A percentile compares a stretch with the other conserved stretches of the same genome.
phyloP scores from a whole-genome alignment of 2,113 vertebrate species.

The Tangachromis dhanisi region DNA sequence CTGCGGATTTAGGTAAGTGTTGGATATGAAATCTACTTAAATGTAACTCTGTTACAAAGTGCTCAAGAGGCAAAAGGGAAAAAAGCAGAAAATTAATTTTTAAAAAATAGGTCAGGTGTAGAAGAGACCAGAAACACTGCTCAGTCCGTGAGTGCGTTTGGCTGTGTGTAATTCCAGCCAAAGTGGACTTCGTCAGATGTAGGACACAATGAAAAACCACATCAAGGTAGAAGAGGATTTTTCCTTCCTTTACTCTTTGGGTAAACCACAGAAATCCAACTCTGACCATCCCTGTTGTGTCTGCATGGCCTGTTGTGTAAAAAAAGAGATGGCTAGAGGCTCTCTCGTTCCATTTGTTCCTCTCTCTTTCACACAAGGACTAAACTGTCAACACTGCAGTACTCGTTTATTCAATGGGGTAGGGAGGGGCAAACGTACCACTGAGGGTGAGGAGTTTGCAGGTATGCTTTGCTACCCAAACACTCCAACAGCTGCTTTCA shows the following conservation, averaged over 20 bases:
- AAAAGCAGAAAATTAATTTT: background rate
- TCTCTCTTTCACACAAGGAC: background rate
- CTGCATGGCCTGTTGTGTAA: background rate
- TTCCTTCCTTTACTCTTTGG: background rate
- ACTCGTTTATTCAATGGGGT: background rate
- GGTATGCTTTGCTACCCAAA: background rate
- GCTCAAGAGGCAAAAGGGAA: background rate
- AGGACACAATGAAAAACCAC: constrained; percentile 11
- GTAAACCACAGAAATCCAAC: background rate
- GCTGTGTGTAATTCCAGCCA: background rate
- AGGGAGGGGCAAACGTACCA: background rate
- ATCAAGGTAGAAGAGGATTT: background rate
- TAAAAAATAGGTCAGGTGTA: background rate
- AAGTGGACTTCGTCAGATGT: background rate
- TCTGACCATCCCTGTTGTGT: background rate
- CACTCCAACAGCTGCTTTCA: background rate
- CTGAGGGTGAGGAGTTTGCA: background rate
- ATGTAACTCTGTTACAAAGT: background rate
- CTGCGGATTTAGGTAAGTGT: background rate
- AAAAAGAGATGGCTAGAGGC: background rate
- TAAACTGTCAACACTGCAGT: background rate
- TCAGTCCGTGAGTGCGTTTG: background rate
- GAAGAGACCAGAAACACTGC: background rate
- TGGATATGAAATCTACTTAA: background rate
- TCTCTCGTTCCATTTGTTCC: background rate